Base-by-base conservation (phyloP, 2,797 vertebrate genomes). In the Salarias fasciatus region DNA sequence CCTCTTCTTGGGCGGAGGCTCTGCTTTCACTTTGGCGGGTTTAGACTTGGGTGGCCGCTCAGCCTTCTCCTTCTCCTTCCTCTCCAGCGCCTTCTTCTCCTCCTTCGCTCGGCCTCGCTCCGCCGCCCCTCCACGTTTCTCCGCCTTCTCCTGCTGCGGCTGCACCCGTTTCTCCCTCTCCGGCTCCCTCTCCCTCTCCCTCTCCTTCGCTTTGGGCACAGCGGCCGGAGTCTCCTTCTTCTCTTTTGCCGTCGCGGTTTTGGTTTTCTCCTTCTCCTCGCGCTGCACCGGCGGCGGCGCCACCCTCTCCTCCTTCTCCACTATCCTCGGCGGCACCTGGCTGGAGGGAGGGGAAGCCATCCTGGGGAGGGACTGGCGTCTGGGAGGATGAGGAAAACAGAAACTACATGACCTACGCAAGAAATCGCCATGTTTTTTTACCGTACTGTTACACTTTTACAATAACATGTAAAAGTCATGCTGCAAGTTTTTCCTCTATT, bases 291-390 rank as follows among this genome's bases (percentile, higher is more conserved):
- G 71, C 4, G 83, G 71, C 4, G 83, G 76, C 58, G 81, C 29
- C 36, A 83, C 74, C 24, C 82, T 52, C 63, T 91, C 86, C 37
- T 91, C 91, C 72, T 88, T 90, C 59, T 89, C 90, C 11, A 11
- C 44, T 0, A 35, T 71, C 59, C 50, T 79, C 0, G 52, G 37
- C 18, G 72, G 82, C 1, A 14, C 72, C 86, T 92, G 91, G 43
- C 72, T 75, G n/a, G 87, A 86, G 8, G 92, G 83, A 10, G 92
- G 91, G 0, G 90, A 88, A 0, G 92, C 80, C 67, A 94, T 90
- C 76, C 95, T 95, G 61, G 93, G 85, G 37, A 94, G 92, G 46
- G 92, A 92, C 9, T 95, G 95, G 40, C 95, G 92, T 67, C 96
- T 97, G 82, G 18, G 18, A 18, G 18, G 24, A 24, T 24, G 18